These are phyloP conservation scores for Castor canadensis DNA, from an alignment of 2,113 vertebrate genomes.

Conservation along the genomic window DNA sequence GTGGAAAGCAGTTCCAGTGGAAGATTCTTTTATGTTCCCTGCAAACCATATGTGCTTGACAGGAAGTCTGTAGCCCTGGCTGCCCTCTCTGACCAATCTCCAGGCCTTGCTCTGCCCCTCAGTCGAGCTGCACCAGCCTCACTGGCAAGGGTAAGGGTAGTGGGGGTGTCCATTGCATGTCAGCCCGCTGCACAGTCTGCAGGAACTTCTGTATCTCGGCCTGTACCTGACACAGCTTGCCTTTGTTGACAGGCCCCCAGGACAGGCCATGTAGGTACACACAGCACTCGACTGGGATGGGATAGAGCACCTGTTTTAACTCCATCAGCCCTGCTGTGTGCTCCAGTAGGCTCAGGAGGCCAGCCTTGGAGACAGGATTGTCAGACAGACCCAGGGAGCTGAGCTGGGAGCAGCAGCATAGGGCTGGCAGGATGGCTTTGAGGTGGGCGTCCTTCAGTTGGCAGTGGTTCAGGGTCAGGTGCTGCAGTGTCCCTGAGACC, in stretches of 20 bases:
- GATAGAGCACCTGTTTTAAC: neutral
- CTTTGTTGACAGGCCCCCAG: neutral
- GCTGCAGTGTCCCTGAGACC: neutral
- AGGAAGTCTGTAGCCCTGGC: neutral
- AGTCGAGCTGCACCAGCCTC: neutral
- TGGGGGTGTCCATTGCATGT: neutral
- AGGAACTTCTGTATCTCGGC: neutral
- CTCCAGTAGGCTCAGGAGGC: neutral
- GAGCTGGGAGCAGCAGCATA: neutral
- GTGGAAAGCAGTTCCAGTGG: neutral
- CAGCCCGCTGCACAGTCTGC: neutral
- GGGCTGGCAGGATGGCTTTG: neutral
- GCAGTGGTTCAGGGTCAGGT: conserved; percentile 1
- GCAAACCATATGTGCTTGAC: neutral
- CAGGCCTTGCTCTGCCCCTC: neutral
- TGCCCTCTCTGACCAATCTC: neutral
- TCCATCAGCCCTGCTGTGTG: neutral
- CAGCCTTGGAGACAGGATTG: neutral
- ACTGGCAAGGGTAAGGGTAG: neutral
- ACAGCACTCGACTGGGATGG: neutral
- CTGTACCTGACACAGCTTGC: neutral
- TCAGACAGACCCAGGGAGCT: neutral
- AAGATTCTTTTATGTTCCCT: neutral
- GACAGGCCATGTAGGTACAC: neutral
- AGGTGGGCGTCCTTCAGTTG: neutral